Evolutionary conservation across 2,113 vertebrate species (phyloP), one percentile per base, ranked within the genome.

Genomic region (Periophthalmodon schlosseri): DNA sequence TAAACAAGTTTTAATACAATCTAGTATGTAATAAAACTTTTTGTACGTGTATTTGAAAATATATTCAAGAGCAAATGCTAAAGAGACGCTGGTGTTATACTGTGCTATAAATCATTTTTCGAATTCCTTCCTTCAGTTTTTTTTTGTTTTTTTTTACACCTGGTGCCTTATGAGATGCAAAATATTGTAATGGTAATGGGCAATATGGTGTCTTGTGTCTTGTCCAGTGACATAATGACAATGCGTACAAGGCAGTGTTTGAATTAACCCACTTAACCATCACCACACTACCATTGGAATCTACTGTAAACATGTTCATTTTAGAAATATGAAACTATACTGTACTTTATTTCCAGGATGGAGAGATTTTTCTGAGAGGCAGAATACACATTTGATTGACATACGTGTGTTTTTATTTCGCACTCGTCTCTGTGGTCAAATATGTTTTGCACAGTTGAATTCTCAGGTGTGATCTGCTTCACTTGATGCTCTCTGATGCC

Each of bases 401-500:
- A 57, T 23, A 57, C n/a, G 23, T 24, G 11, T 14, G 21, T 60
- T 60, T 60, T 20, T 63, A 9, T 18, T 63, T 9, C 2, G 7
- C 9, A 9, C 20, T 18, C 12, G 3, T 65, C 18, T 39, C 2
- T 34, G 61, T 64, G 28, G 34, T 8, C 63, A 28, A 9, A 60
- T 13, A 14, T 44, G 63, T 21, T 74, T 21, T 36, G 75, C 33
- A 34, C 63, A 72, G 65, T 34, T 61, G 73, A 44, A 49, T 68
- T 74, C 24, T 72, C 63, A 58, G 56, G 72, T 63, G 21, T 54
- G 78, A 64, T 69, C 58, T 66, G 70, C 76, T 78, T 80, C 68
- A 74, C 68, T 65, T 23, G 28, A 60, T 60, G 57, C 21, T 21
- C 39, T 54, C 58, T 73, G 64, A 64, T 88, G 57, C 74, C 72